phyloP scores from a whole-genome alignment of 2,797 vertebrate species.

The Meriones psammophilus region DNA sequence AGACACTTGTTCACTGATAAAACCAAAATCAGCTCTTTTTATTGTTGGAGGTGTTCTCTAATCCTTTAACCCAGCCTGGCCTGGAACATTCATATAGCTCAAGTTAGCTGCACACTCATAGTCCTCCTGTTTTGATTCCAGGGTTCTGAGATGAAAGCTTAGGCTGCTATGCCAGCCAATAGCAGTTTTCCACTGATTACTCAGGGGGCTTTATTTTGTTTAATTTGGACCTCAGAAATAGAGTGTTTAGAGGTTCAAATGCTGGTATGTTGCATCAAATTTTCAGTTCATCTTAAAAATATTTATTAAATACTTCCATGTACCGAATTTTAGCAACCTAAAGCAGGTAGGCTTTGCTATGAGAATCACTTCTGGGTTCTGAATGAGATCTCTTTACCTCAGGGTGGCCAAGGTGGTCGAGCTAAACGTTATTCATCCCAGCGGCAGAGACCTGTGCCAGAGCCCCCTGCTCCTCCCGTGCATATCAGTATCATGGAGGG shows the following conservation, averaged over 20 bases:
- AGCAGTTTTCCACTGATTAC: constrained; percentile 11
- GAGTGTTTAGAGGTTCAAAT: constrained; percentile 13
- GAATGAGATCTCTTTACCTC: not conserved
- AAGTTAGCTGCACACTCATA: not conserved
- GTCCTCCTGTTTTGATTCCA: not conserved
- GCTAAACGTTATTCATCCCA: constrained; percentile 98
- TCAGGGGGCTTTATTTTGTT: not conserved
- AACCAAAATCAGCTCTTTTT: not conserved
- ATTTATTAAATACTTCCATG: not conserved
- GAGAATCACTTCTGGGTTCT: not conserved
- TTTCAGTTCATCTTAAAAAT: constrained; percentile 56
- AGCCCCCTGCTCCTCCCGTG: constrained; percentile 94
- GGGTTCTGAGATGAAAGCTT: not conserved
- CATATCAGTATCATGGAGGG: constrained; percentile 98
- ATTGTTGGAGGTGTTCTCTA: not conserved
- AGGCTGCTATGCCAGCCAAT: not conserved
- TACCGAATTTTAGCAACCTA: constrained; percentile 1
- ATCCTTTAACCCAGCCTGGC: not conserved
- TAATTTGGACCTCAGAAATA: constrained; percentile 25
- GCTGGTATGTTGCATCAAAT: not conserved
- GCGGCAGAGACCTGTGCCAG: constrained; percentile 93
- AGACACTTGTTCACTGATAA: not conserved
- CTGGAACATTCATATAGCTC: not conserved
- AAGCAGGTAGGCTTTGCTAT: not conserved
- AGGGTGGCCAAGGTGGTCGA: constrained; percentile 93